Evolutionary conservation across 2,888 invertebrate species (phyloP), one percentile per base, ranked within the genome.

Genomic region (Lymantria dispar): DNA sequence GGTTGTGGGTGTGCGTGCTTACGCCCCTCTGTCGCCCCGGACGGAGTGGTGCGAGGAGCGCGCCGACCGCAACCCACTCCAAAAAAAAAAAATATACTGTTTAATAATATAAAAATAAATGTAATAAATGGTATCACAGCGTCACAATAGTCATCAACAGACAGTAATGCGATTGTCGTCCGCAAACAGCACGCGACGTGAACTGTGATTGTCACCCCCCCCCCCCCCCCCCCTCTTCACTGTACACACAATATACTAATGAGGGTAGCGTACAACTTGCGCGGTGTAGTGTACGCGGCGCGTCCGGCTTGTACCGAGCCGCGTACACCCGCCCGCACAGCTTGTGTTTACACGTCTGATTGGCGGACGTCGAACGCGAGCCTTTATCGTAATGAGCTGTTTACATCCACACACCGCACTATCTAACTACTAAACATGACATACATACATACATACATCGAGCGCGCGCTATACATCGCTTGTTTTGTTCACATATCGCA

Each of bases 341-440:
- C 53, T 56, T 54, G 37, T 30, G 52, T 59, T 68, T 69, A 64
- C 66, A 63, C 69, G 64, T 58, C 45, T 69, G 64, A 69, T 69
- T 64, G 62, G 67, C 58, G 62, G 54, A 68, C 70, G 59, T 67
- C 64, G 68, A 68, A 68, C 63, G 60, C 66, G 56, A 48, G 66
- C 69, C 69, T 73, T 71, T 69, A 70, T 68, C 70, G 65, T 75
- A 75, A 76, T 74, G 74, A 75, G 70, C 70, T 74, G 75, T 76
- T 75, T 72, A 73, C 72, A 68, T 63, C 64, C 56, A 61, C 58
- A 62, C 43, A 5, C 22, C 22, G 41, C 45, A 58, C 45, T 40
- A 56, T 45, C 22, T 40, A 8, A 37, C 11, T 8, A 7, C 22
- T 7, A 40, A 12, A 48, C 15, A 22, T 5, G 7, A 13, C 0